Percentiles rank a stretch among this genome's conserved stretches.
These are phyloP conservation scores for Xenopus borealis DNA, from an alignment of 2,113 vertebrate species.

Conservation along the genomic window DNA sequence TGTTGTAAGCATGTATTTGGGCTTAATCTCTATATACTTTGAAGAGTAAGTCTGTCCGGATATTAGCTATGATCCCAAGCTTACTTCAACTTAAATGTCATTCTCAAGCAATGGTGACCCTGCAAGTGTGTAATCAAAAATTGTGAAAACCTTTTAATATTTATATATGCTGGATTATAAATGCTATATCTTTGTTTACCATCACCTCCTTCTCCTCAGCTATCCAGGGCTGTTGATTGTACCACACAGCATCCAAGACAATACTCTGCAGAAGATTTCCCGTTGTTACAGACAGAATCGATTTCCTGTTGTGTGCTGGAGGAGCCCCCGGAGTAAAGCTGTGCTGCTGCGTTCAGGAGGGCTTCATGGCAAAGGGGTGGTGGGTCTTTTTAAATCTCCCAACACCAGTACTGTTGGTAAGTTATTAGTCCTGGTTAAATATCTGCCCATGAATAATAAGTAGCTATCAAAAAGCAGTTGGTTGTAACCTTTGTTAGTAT, in stretches of 20 bases:
- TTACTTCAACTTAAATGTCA: no score
- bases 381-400: slow-evolving; percentile 89
- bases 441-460: no score
- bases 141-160: no score
- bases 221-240: slow-evolving; percentile 94
- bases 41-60: no score
- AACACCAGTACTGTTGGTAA: slow-evolving; percentile 79
- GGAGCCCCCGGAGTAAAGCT: slow-evolving; percentile 82
- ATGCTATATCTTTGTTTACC: not conserved
- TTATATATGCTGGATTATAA: no score
- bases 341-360: slow-evolving; percentile 89
- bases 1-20: no score
- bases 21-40: no score
- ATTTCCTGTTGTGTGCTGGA: slow-evolving; percentile 94
- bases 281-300: slow-evolving; percentile 95
- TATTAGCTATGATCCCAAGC: no score
- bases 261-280: slow-evolving; percentile 83
- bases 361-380: slow-evolving; percentile 89
- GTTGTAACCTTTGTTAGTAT: no score
- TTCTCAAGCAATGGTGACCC: no score
- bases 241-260: slow-evolving; percentile 88
- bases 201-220: slow-evolving; percentile 54
- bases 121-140: no score
- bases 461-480: no score
- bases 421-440: not conserved